These are phyloP conservation scores for Sinocyclocheilus anophthalmus DNA, from an alignment of 2,113 vertebrate genomes.

Conservation along the genomic window DNA sequence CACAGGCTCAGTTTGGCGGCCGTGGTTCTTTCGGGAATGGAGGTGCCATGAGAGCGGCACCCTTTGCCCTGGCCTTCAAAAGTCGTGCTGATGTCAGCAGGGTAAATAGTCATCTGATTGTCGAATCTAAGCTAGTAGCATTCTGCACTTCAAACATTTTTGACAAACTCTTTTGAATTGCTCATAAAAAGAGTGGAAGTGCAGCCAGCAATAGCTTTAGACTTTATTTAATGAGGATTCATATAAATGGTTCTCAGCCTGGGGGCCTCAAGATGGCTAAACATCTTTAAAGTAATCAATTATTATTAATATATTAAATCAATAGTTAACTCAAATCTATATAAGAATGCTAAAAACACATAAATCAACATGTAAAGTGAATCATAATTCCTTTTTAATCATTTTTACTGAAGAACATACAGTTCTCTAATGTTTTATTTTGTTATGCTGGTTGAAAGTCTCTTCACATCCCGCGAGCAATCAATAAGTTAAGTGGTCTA, in stretches of 20 bases:
- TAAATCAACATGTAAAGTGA: not conserved
- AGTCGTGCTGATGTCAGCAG: constrained; percentile 80
- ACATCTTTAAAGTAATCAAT: not conserved
- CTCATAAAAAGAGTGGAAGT: not conserved
- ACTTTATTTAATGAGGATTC: not conserved
- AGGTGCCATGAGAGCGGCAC: constrained; percentile 93
- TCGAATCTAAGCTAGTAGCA: not conserved
- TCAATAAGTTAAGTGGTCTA: too few relatives aligned
- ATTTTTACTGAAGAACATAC: not conserved
- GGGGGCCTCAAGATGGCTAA: not conserved
- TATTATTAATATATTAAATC: not conserved
- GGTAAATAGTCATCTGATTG: constrained; percentile 66
- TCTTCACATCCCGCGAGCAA: not conserved
- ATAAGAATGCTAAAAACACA: not conserved
- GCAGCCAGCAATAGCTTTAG: not conserved
- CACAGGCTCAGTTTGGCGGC: constrained; percentile 90
- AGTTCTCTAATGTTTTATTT: too few relatives aligned
- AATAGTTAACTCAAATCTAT: too few relatives aligned
- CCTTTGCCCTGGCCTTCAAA: constrained; percentile 84
- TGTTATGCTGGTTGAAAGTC: not conserved
- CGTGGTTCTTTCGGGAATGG: constrained; percentile 96
- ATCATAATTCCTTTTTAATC: not conserved
- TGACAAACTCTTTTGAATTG: not conserved
- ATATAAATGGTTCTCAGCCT: not conserved
- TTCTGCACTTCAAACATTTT: not conserved